A percentile compares a stretch with the other conserved stretches of the same genome.
Conservation (phyloP, 2,888 invertebrate species). For the Leptura quadrifasciata region DNA sequence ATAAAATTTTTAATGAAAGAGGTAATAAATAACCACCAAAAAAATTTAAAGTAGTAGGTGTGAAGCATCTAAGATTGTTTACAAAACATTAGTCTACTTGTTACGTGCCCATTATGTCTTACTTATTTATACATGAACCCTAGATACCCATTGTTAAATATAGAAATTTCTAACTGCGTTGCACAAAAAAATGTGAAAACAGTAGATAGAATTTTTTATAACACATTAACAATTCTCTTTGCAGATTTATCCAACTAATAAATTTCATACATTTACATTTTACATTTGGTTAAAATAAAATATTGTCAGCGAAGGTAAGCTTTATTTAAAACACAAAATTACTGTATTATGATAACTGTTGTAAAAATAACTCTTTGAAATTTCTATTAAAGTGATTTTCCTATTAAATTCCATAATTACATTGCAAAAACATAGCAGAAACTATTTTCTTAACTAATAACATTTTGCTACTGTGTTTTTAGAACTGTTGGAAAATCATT, state of each 20-base stretch:
- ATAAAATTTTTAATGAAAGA: constrained; percentile 11
- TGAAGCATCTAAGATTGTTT: background rate
- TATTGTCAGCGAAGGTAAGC: background rate
- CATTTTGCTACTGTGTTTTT: background rate
- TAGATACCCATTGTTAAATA: background rate
- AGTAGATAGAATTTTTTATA: too few relatives aligned
- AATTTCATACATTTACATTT: too few relatives aligned
- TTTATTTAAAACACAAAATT: background rate
- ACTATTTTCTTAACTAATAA: background rate
- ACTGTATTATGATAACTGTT: background rate
- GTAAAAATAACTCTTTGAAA: constrained; percentile 13
- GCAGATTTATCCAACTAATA: background rate
- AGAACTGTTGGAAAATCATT: constrained; percentile 4
- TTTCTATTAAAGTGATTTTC: constrained; percentile 15
- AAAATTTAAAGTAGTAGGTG: background rate
- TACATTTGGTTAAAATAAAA: too few relatives aligned
- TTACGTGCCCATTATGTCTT: background rate
- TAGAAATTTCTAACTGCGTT: background rate
- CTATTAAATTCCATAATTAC: constrained; percentile 50
- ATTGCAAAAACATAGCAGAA: constrained; percentile 44
- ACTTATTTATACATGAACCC: background rate
- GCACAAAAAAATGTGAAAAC: background rate
- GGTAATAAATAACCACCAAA: background rate
- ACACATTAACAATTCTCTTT: background rate
- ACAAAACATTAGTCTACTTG: constrained; percentile 9